Base-by-base conservation (phyloP, 2,113 vertebrate species). In the Mormyrus lacerda region DNA sequence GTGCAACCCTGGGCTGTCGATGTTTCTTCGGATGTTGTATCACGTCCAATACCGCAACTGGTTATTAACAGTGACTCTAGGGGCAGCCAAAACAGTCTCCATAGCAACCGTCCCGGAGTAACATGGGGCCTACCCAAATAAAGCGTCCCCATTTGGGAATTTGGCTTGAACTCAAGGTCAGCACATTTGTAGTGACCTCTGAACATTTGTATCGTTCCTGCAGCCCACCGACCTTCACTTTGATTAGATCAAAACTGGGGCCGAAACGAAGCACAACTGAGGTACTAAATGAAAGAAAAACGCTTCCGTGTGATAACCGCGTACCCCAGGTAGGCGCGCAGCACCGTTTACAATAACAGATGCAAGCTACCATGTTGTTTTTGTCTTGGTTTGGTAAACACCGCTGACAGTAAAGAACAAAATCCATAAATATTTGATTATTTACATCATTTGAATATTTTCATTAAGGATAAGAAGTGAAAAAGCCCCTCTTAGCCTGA, bases 201-300 rank as follows among this genome's bases (percentile, higher is more conserved):
- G 89, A 90, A 93, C 92, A 93, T 94, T 92, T 93, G 92, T 93
- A 89, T 91, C 90, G 92, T 94, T 91, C 93, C 90, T 76, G 83
- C 92, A 73, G 58, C 92, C 82, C 0, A 88, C 90, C 92, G 93
- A 94, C 94, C 94, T 94, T 93, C 93, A 90, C 90, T 91, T 94
- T 94, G 93, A 95, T 90, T 92, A 93, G 91, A 88, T 92, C 45
- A 89, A 87, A 44, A 83, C 92, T 31, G 19, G 90, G 89, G 90
- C 89, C 51, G 93, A 91, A 9, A 44, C 1, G 51, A n/a, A 84
- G 35, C 82, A 90, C 93, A 92, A 93, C 91, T 87, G 92, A 69
- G 89, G 89, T 93, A 93, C 94, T 94, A 94, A 93, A 94, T 94
- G 93, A 93, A 93, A 93, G 91, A 4, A 93, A 55, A 15, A 55